A percentile compares a stretch with the other conserved stretches of the same genome.
Conservation (phyloP, 2,797 vertebrate genomes). For the Pseudomugil gertrudae region DNA sequence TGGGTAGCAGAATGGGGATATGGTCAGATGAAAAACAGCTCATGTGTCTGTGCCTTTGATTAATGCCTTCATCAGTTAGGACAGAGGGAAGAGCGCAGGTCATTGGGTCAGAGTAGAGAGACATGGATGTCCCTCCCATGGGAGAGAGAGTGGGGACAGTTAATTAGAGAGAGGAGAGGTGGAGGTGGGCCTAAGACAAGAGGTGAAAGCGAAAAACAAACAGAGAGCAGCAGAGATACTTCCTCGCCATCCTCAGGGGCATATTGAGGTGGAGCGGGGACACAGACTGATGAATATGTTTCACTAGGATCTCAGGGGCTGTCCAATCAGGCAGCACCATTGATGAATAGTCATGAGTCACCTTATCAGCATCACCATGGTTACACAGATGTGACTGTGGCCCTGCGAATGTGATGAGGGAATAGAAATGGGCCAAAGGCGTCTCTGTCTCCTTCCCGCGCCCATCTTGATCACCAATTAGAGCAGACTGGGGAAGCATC, state of each 20-base stretch:
- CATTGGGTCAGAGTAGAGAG: not conserved
- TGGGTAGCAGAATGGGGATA: not conserved
- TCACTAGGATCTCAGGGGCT: slow-evolving; percentile 63
- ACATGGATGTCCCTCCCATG: not conserved
- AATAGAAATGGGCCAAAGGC: slow-evolving; percentile 70
- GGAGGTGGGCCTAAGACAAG: slow-evolving; percentile 29
- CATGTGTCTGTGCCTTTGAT: slow-evolving; percentile 34
- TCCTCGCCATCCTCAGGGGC: slow-evolving; percentile 45
- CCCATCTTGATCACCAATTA: slow-evolving; percentile 78
- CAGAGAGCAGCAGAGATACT: slow-evolving; percentile 44
- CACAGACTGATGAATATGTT: slow-evolving; percentile 69
- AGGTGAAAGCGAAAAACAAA: slow-evolving; percentile 54
- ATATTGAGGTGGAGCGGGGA: slow-evolving; percentile 59
- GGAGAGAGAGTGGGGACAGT: slow-evolving; percentile 32
- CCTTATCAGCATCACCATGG: slow-evolving; percentile 79
- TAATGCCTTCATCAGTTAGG: slow-evolving; percentile 39
- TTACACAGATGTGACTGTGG: slow-evolving; percentile 75
- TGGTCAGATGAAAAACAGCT: slow-evolving; percentile 8
- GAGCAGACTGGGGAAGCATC: slow-evolving; percentile 45
- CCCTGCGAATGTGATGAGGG: slow-evolving; percentile 71
- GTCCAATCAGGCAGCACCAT: slow-evolving; percentile 72
- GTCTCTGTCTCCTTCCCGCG: slow-evolving; percentile 57
- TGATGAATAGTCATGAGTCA: slow-evolving; percentile 83
- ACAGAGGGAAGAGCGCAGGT: slow-evolving; percentile 4
- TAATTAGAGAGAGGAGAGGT: slow-evolving; percentile 44